Base-by-base conservation (phyloP, 2,888 invertebrate species). In the Epirrhoe alternata region DNA sequence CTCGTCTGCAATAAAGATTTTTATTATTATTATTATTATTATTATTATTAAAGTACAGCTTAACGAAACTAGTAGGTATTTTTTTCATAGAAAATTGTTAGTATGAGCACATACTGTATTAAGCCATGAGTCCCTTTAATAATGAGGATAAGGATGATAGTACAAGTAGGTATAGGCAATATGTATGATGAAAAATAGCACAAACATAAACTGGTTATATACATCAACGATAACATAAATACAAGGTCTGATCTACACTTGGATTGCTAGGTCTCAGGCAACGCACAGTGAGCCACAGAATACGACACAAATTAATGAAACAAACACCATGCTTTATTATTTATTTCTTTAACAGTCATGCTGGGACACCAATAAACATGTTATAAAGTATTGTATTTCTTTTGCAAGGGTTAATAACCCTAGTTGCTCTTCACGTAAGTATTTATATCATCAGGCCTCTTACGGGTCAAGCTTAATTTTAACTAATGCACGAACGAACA, bases 241-340 rank as follows among this genome's bases (percentile, higher is more conserved):
- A 64, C 57, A 68, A 72, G 80, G 82, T 83, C 82, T 82, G 82
- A 77, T 92, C 92, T 92, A 93, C 88, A 88, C 91, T 91, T 89
- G 90, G 90, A 86, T 61, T 79, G 77, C 86, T 86, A 88, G 83
- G 85, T 81, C 82, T 78, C 88, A 89, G 87, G 89, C 90, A 88
- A 89, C 90, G 88, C 86, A 87, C 87, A 86, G 82, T 87, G 85
- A 78, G 72, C 80, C 85, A 85, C 77, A 78, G 74, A 74, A 79
- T 58, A 77, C 69, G 69, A 77, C 72, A 74, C 66, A 75, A 66
- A 70, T 71, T 74, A 67, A 69, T 74, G 64, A 77, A 68, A 77
- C 72, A 77, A 64, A 74, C 59, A 68, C 71, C 83, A 83, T 83
- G 84, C 83, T 77, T 68, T 52, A 74, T 64, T 69, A 61, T 68